These are phyloP conservation scores for Ceuthmochares aereus DNA, from an alignment of 2,113 vertebrate species.

Conservation along the genomic window DNA sequence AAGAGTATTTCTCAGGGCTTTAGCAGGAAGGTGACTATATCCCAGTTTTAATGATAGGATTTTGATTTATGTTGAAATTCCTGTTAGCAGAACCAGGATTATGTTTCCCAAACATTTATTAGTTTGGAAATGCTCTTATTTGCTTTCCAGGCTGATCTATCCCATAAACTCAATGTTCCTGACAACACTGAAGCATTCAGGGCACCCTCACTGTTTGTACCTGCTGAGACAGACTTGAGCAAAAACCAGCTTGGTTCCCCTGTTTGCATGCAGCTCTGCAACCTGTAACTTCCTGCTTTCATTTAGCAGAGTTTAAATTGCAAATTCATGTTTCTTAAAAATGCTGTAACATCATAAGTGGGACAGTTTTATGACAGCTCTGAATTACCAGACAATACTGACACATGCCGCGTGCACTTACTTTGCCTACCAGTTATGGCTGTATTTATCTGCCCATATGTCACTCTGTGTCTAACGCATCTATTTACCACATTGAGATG, in stretches of 20 bases:
- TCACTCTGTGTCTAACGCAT: conserved; percentile 48
- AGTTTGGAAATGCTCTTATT: neutral
- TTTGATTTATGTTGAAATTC: neutral
- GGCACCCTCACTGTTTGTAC: conserved; percentile 10
- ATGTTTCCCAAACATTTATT: neutral
- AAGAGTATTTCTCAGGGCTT: neutral
- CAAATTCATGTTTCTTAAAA: conserved; percentile 75
- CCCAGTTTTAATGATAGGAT: neutral
- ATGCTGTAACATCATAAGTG: conserved; percentile 72
- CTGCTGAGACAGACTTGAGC: neutral
- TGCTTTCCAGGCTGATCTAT: neutral
- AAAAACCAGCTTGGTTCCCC: neutral
- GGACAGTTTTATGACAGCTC: conserved; percentile 74
- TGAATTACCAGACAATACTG: conserved; percentile 48
- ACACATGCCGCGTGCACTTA: conserved; percentile 24
- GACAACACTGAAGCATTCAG: neutral
- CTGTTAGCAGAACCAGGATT: neutral
- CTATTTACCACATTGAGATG: conserved; percentile 49
- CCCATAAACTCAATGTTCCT: neutral
- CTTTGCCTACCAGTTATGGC: conserved; percentile 58
- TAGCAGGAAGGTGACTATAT: neutral
- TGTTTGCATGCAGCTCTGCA: conserved; percentile 63
- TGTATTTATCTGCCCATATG: conserved; percentile 63
- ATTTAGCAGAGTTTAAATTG: conserved; percentile 71
- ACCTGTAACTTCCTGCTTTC: conserved; percentile 67